Evolutionary conservation across 2,888 invertebrate species (phyloP).

Genomic region (Drosophila melanosoma): DNA sequence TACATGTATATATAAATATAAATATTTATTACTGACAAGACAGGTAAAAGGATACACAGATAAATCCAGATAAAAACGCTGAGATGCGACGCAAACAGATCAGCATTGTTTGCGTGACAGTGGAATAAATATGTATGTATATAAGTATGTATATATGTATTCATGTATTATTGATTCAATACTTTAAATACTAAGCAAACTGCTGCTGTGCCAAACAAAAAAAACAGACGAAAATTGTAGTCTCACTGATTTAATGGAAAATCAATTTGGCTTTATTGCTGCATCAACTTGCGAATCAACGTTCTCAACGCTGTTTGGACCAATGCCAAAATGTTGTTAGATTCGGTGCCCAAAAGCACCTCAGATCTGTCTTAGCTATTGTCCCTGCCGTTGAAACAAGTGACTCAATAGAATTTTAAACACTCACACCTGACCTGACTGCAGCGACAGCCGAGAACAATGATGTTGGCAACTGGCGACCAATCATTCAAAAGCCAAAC

Average conservation of each 20-base stretch:
- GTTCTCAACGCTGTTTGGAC: slow-evolving; percentile 5
- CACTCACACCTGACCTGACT: slow-evolving; percentile 46
- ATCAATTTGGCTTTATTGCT: slow-evolving; percentile 11
- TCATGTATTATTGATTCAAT: slow-evolving; percentile 4
- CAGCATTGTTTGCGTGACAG: slow-evolving; percentile 6
- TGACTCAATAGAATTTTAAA: slow-evolving; percentile 66
- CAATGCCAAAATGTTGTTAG: slow-evolving; percentile 9
- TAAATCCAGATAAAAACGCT: neutral
- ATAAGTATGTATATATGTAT: neutral
- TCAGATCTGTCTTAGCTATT: slow-evolving; percentile 4
- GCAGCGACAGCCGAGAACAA: slow-evolving; percentile 10
- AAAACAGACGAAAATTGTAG: neutral
- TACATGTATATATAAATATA: too few species aligned
- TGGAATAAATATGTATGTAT: neutral
- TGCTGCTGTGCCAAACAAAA: neutral
- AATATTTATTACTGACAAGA: neutral
- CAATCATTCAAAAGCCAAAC: slow-evolving; percentile 49
- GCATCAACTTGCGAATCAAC: slow-evolving; percentile 9
- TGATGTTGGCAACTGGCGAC: slow-evolving; percentile 45
- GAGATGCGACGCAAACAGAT: neutral
- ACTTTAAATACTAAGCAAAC: slow-evolving; percentile 1
- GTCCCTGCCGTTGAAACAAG: slow-evolving; percentile 35
- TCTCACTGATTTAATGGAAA: slow-evolving; percentile 1
- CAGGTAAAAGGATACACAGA: slow-evolving; percentile 3
- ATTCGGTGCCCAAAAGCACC: slow-evolving; percentile 11